Conservation (phyloP, 1,140 invertebrate species). For the Laodelphax striatellus region DNA sequence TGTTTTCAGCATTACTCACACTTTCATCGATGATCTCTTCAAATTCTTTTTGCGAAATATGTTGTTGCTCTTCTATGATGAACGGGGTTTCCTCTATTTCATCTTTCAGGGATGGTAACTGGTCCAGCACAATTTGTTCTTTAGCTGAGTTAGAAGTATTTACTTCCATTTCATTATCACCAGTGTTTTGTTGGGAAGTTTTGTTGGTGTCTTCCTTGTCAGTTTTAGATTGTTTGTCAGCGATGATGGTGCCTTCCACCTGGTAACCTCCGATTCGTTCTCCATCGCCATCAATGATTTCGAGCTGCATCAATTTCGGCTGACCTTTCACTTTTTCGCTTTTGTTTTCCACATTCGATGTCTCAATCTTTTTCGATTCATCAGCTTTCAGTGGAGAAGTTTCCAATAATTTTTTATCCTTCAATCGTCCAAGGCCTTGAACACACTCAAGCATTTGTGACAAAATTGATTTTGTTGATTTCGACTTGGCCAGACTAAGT, state of each 20-base stretch:
- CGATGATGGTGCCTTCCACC: conserved; percentile 16
- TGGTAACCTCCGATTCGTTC: conserved; percentile 20
- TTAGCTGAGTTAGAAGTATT: no score
- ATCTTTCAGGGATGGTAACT: no score
- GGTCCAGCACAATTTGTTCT: no score
- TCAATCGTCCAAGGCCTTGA: conserved; percentile 1
- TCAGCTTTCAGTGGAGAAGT: background rate
- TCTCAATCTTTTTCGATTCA: conserved; percentile 1
- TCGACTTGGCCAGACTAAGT: conserved; percentile 16
- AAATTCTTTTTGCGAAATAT: background rate
- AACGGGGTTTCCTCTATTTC: no score
- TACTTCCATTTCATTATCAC: background rate
- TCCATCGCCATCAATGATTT: conserved; percentile 20
- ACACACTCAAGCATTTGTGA: conserved; percentile 16
- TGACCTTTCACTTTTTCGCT: conserved; percentile 3
- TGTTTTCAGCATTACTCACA: background rate
- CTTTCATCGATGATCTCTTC: background rate
- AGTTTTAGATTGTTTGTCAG: no score
- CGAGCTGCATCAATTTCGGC: conserved; percentile 18
- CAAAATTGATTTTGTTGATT: conserved; percentile 17
- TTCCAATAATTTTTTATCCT: no score
- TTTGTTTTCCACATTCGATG: background rate
- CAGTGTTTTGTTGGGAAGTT: background rate
- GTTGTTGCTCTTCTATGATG: no score
- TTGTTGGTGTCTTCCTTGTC: conserved; percentile 7